Evolutionary conservation across 2,888 invertebrate species (phyloP), one percentile per base, ranked within the genome.

Genomic region (Carterocephalus palaemon): DNA sequence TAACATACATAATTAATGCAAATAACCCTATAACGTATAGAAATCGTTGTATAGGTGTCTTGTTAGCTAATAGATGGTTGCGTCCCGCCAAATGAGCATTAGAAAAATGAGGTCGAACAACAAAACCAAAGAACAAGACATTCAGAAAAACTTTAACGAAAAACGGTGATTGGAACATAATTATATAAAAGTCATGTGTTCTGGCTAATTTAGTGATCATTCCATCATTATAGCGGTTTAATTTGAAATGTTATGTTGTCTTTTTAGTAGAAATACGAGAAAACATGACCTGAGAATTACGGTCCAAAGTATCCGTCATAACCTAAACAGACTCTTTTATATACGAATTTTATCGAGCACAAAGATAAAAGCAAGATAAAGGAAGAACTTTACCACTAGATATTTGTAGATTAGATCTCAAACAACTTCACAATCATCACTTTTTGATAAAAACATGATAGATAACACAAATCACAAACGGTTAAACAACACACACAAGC

Each of bases 391-490:
- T 85, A 86, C 85, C 85, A 83, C 75, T 71, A 75, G 70, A 75
- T 70, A 74, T 59, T 62, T 59, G 67, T 66, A 68, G 70, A 75
- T 78, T 76, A 74, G 71, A 62, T 65, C 67, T 69, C 66, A 77
- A 69, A 75, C 63, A 75, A 75, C 61, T 67, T 67, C 72, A 74
- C 70, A 79, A 79, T 75, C 80, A 82, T 75, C 75, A 80, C 75
- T 78, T 81, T 82, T 80, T 72, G 84, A 82, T 86, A 85, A 86
- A 86, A 85, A 86, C 85, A 85, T 80, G 76, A 82, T 72, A 78
- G 73, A 75, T 76, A 80, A 76, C 79, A 81, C 75, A 78, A 77
- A 82, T 75, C 36, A 31, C 43, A 43, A 80, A 73, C 64, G 63
- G 59, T 58, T 51, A 45, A 40, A 46, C 58, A 53, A 58, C 64